A percentile compares a stretch with the other conserved stretches of the same genome.
Conservation (phyloP, 37 sponge, comb jelly and placozoan genomes). For the Bolinopsis microptera region DNA sequence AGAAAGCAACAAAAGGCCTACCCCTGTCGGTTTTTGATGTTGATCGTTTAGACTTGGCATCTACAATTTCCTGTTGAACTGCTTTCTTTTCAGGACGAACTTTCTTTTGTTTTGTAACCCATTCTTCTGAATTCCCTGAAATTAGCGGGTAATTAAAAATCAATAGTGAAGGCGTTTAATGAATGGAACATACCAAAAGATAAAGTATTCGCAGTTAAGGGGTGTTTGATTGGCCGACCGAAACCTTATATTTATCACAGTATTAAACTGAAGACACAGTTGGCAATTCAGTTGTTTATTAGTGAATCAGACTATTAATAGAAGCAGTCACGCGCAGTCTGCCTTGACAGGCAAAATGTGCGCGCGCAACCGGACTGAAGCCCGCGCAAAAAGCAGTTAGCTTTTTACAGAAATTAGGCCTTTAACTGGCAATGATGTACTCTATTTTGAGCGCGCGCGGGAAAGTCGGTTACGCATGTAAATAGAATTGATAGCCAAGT, state of each 20-base stretch:
- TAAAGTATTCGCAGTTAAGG: no score
- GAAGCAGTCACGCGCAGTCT: background rate
- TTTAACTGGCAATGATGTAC: constrained; percentile 43
- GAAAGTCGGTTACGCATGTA: constrained; percentile 15
- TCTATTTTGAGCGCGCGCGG: constrained; percentile 32
- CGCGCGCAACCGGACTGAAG: constrained; percentile 1
- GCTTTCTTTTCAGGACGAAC: constrained; percentile 38
- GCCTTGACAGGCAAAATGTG: background rate
- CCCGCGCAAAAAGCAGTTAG: constrained; percentile 2
- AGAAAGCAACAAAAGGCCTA: no score
- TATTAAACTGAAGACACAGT: no score
- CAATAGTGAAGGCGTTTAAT: no score
- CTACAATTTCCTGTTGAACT: background rate
- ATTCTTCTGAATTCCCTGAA: constrained; percentile 59
- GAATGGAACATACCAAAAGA: no score
- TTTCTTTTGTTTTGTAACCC: background rate
- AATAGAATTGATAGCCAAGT: background rate
- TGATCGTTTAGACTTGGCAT: constrained; percentile 6
- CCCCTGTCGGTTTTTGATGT: constrained; percentile 14
- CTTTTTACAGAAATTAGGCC: background rate
- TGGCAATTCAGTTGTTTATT: background rate
- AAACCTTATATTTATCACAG: background rate
- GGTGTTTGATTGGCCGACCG: background rate
- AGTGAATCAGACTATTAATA: background rate
- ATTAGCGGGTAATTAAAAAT: no score